Conservation (phyloP, 2,888 invertebrate genomes). For the Cecidostiba fungosa region DNA sequence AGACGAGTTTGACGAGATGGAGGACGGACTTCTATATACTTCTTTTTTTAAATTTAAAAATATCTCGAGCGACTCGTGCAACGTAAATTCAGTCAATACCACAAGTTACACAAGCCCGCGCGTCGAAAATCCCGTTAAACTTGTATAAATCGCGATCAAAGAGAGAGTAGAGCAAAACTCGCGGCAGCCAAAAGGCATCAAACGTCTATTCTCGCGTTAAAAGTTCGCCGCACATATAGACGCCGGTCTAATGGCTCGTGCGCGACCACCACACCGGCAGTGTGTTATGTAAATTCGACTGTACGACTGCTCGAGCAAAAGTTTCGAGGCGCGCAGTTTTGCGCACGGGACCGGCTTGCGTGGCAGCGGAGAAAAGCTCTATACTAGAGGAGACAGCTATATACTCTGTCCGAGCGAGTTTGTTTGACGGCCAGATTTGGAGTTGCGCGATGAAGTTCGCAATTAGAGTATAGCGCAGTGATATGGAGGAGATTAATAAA, state of each 20-base stretch:
- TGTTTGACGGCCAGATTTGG: not conserved
- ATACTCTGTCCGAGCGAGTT: too few relatives aligned
- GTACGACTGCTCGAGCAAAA: not conserved
- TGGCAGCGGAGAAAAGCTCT: not conserved
- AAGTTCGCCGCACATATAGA: not conserved
- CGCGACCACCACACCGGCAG: not conserved
- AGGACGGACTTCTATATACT: not conserved
- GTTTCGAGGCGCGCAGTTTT: constrained; percentile 8
- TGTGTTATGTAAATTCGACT: not conserved
- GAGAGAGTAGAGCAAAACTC: not conserved
- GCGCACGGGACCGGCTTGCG: not conserved
- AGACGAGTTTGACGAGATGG: not conserved
- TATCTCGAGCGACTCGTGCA: too few relatives aligned
- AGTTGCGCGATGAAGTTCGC: too few relatives aligned
- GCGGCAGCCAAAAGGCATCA: not conserved
- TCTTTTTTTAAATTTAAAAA: not conserved
- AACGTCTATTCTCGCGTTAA: not conserved
- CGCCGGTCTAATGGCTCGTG: not conserved
- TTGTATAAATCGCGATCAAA: not conserved
- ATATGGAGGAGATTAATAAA: not conserved
- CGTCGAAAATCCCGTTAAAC: not conserved
- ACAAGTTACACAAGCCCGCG: not conserved
- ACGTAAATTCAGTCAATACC: too few relatives aligned
- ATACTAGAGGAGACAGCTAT: not conserved
- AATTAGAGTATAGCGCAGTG: too few relatives aligned